These are phyloP conservation scores for Drosophila suzukii DNA, from an alignment of 1,140 invertebrate species.

Conservation along the genomic window DNA sequence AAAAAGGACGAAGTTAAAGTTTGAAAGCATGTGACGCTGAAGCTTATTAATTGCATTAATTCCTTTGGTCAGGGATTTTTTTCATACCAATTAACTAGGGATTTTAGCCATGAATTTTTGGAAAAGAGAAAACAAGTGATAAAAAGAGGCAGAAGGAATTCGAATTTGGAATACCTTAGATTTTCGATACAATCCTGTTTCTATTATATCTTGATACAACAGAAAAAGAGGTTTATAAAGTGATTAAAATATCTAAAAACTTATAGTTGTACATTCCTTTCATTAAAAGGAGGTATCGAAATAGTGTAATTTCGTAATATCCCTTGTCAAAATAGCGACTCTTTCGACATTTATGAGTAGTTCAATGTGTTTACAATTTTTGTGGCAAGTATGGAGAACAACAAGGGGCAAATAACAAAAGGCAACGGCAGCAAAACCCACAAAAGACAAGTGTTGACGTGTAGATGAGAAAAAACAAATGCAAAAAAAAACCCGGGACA, in stretches of 20 bases:
- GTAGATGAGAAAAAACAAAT: slow-evolving; percentile 22
- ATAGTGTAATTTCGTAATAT: neutral
- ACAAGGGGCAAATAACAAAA: slow-evolving; percentile 27
- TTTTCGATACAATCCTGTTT: neutral
- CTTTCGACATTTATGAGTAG: slow-evolving; percentile 53
- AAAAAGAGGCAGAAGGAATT: neutral
- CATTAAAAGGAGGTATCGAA: too few species aligned
- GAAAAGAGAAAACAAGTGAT: neutral
- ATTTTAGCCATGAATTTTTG: slow-evolving; percentile 31
- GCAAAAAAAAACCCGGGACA: slow-evolving; percentile 4
- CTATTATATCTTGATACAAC: too few species aligned
- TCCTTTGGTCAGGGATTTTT: slow-evolving; percentile 56
- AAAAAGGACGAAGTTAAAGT: slow-evolving; percentile 7
- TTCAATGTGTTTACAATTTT: slow-evolving; percentile 1
- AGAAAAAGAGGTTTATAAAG: too few species aligned
- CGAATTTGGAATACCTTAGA: neutral
- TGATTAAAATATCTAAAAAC: too few species aligned
- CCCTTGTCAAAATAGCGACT: neutral
- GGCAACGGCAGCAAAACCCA: slow-evolving; percentile 47
- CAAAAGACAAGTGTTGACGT: slow-evolving; percentile 70
- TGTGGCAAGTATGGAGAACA: neutral
- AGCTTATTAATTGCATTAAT: slow-evolving; percentile 80
- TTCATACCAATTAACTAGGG: slow-evolving; percentile 31
- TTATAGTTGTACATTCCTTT: too few species aligned
- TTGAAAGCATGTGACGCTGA: slow-evolving; percentile 63